A percentile compares a stretch with the other conserved stretches of the same genome.
Conservation (phyloP, 2,797 vertebrate genomes). For the Sebastolobus alascanus region DNA sequence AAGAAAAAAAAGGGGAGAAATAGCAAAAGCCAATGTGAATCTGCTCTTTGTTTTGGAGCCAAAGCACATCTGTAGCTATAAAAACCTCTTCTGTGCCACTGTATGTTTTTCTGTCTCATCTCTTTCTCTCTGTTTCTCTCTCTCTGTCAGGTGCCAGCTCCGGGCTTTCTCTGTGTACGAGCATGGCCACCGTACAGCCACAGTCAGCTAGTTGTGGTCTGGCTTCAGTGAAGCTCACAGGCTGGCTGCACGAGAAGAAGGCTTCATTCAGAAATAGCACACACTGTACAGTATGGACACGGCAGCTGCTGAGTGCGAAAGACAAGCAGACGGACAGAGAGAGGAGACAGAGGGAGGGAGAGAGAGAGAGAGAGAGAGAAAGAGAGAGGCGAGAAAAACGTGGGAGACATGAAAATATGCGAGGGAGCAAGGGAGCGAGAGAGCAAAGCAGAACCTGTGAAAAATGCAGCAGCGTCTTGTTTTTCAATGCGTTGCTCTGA, state of each 20-base stretch:
- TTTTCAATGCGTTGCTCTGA: conserved; percentile 77
- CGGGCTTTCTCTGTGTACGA: conserved; percentile 66
- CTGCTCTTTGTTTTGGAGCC: conserved; percentile 65
- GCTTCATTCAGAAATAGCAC: conserved; percentile 86
- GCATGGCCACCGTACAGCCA: conserved; percentile 67
- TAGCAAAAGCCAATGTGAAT: conserved; percentile 62
- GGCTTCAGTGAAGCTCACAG: conserved; percentile 72
- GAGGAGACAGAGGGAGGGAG: conserved; percentile 76
- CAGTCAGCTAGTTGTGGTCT: conserved; percentile 76
- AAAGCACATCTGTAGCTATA: conserved; percentile 74
- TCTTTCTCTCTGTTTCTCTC: conserved; percentile 70
- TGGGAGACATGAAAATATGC: conserved; percentile 82
- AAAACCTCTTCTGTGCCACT: conserved; percentile 68
- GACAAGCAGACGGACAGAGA: conserved; percentile 83
- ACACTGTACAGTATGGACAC: conserved; percentile 84
- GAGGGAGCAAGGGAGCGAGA: conserved; percentile 65
- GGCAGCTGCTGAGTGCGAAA: conserved; percentile 84
- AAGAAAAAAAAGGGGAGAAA: conserved; percentile 51
- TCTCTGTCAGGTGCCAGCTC: conserved; percentile 77
- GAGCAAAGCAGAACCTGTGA: conserved; percentile 83
- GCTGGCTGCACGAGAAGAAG: conserved; percentile 77
- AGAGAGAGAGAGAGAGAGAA: conserved; percentile 47
- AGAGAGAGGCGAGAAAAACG: conserved; percentile 69
- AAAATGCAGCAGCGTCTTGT: conserved; percentile 80
- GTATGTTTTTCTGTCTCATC: conserved; percentile 69